Evolutionary conservation across 2,113 vertebrate species (phyloP).

Genomic region (Amphiprion percula): DNA sequence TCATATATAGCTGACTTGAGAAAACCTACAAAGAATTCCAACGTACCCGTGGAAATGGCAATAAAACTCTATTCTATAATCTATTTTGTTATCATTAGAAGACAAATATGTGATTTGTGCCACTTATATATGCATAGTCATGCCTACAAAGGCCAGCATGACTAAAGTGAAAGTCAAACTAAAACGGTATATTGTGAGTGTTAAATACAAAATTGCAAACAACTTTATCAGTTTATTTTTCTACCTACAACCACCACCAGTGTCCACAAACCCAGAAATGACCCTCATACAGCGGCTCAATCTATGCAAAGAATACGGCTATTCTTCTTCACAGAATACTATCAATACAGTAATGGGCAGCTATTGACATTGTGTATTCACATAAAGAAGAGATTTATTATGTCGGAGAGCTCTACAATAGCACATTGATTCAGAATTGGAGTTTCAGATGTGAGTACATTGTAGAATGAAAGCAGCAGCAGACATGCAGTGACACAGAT

Average conservation of each 20-base stretch:
- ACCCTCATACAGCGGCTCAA: background rate
- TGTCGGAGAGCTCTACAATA: constrained; percentile 19
- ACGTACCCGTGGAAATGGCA: no score
- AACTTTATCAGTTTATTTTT: background rate
- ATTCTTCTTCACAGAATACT: constrained; percentile 17
- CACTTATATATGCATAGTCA: background rate
- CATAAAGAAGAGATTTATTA: constrained; percentile 18
- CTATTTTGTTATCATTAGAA: no score
- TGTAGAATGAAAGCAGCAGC: background rate
- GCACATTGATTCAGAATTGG: constrained; percentile 25
- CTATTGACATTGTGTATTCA: constrained; percentile 32
- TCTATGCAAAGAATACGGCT: constrained; percentile 17
- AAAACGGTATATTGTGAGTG: background rate
- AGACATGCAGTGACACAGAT: constrained; percentile 24
- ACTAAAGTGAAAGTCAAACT: background rate
- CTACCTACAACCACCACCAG: background rate
- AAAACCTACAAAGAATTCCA: no score
- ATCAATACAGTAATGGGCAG: constrained; percentile 20
- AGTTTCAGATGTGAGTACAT: background rate
- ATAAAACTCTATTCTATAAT: no score
- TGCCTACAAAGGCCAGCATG: constrained; percentile 6
- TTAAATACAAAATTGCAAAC: background rate
- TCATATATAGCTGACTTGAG: no score
- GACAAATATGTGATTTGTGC: no score
- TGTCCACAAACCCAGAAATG: constrained; percentile 32